Conservation (phyloP, 2,113 vertebrate species). For the Brienomyrus longianalis region DNA sequence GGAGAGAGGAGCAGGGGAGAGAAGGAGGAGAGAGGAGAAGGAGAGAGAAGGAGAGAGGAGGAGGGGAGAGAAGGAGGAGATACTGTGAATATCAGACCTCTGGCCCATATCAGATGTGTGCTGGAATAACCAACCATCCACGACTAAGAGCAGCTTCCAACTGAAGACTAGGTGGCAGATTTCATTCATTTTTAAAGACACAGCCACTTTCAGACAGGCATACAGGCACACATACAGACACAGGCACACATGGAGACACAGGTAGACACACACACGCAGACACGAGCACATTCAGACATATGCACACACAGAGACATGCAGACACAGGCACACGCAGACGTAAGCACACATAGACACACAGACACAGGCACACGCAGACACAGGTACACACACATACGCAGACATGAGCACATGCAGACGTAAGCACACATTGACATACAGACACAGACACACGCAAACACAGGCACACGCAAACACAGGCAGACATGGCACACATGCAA, state of each 20-base stretch:
- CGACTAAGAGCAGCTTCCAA: no score
- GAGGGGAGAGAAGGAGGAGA: background rate
- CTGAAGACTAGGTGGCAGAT: background rate
- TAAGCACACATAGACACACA: background rate
- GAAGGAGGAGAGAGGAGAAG: no score
- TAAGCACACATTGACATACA: background rate
- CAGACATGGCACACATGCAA: conserved; percentile 31
- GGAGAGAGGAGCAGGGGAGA: no score
- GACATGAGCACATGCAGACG: background rate
- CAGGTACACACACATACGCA: background rate
- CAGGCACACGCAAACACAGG: background rate
- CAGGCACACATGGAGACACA: conserved; percentile 12
- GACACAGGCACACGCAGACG: background rate
- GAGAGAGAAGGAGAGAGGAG: background rate
- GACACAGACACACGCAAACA: conserved; percentile 18
- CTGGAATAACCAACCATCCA: no score
- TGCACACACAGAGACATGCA: background rate
- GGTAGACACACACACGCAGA: conserved; percentile 21
- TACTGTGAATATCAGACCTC: background rate
- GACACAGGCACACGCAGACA: background rate
- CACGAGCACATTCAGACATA: conserved; percentile 12
- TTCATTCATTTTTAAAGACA: background rate
- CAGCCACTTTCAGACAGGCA: background rate
- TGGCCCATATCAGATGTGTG: background rate
- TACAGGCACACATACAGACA: conserved; percentile 29